These are phyloP conservation scores for Coelinius sp. DNA, from an alignment of 2,888 invertebrate species.

Conservation along the genomic window DNA sequence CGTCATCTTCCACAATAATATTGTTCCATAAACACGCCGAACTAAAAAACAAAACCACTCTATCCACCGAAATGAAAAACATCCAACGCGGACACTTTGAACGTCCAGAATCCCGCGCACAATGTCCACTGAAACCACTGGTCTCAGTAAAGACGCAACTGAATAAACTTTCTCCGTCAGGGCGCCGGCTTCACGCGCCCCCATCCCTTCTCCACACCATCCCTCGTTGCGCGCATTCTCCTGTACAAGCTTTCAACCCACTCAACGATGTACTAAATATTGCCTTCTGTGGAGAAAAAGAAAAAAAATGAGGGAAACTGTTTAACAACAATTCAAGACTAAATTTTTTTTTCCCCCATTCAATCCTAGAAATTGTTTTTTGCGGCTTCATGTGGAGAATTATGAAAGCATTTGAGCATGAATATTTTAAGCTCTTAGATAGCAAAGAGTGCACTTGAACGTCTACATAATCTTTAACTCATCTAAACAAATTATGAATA, in stretches of 20 bases:
- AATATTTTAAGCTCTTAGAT: not conserved
- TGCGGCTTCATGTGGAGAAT: not conserved
- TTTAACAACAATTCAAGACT: not conserved
- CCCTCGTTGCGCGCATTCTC: constrained; percentile 61
- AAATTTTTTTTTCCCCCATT: not conserved
- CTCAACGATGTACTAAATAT: not conserved
- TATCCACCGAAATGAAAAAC: not conserved
- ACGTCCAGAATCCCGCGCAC: not conserved
- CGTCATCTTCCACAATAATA: not conserved
- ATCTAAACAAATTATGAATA: not conserved
- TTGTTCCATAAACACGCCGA: not conserved
- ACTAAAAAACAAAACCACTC: not conserved
- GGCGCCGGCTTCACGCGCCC: constrained; percentile 55
- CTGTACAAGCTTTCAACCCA: constrained; percentile 43
- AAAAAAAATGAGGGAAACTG: not conserved
- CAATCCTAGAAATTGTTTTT: not conserved
- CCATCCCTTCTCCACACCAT: constrained; percentile 57
- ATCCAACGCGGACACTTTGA: not conserved
- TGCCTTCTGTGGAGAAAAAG: not conserved
- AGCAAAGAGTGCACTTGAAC: not conserved
- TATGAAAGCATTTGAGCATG: not conserved
- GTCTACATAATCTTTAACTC: not conserved
- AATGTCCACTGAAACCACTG: not conserved
- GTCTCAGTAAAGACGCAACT: constrained; percentile 65
- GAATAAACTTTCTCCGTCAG: constrained; percentile 60